Conservation (phyloP, 2,888 invertebrate genomes). For the Drosophila acutilabella region DNA sequence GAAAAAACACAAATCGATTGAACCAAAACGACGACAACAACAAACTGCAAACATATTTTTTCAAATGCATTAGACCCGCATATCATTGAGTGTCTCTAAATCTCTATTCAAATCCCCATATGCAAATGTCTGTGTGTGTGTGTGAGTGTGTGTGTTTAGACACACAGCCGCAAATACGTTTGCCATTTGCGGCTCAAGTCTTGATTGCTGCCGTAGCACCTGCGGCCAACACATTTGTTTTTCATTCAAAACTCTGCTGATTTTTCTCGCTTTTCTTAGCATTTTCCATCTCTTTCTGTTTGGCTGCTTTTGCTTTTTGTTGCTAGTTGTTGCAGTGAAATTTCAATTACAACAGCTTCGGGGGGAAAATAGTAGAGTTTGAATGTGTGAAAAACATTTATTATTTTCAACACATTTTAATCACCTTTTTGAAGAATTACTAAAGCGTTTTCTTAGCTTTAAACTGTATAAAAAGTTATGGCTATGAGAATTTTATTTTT, state of each 20-base stretch:
- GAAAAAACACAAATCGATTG: conserved; percentile 3
- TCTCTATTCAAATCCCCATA: conserved; percentile 18
- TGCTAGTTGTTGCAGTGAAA: conserved; percentile 5
- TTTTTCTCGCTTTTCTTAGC: conserved; percentile 6
- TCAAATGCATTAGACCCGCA: conserved; percentile 72
- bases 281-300: neutral
- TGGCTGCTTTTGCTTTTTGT: conserved; percentile 6
- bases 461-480: too few relatives aligned
- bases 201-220: conserved; percentile 67
- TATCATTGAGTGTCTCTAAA: conserved; percentile 61
- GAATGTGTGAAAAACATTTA: too few relatives aligned
- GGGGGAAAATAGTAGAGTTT: too few relatives aligned
- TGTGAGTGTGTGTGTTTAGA: conserved; percentile 43
- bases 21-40: conserved; percentile 15
- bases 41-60: conserved; percentile 63
- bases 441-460: too few relatives aligned
- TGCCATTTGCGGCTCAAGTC: conserved; percentile 50
- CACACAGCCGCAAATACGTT: conserved; percentile 18
- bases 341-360: neutral
- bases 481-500: too few relatives aligned
- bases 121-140: conserved; percentile 22
- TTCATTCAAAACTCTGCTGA: conserved; percentile 55
- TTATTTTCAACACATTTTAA: too few relatives aligned
- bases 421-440: too few relatives aligned
- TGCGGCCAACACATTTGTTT: conserved; percentile 47